Base-by-base conservation (phyloP, 2,797 vertebrate species). In the Xiphophorus birchmanni region DNA sequence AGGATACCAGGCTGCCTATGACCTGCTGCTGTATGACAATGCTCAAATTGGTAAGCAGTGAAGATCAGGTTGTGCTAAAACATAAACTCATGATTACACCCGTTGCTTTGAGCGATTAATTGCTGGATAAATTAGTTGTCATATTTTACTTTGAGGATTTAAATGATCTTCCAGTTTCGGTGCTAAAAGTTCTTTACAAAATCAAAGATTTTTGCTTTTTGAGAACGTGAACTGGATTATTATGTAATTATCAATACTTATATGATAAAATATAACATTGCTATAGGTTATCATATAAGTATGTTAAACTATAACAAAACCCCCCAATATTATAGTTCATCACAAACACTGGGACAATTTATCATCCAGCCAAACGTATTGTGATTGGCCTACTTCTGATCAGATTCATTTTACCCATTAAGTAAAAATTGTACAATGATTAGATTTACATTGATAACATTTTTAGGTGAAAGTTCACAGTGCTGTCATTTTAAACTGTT, bases 11-110 rank as follows among this genome's bases (percentile, higher is more conserved):
- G 98, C 97, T 0, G 96, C 98, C 0, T 97, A 96, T 0, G 99
- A 99, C 95, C 96, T 99, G 78, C 96, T 99, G 84, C 96, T 99
- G 32, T 99, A 98, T 0, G 99, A 99, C 93, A 99, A 99, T 0
- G 98, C 99, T 74, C 99, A 99, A 90, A 98, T 99, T 2, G 98
- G 98, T 99, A 91, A 92, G 96, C 54, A 13, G 63, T 60, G 8
- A 42, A 44, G 7, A 77, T 13, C 5, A 8, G 3, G 10, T 78
- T 11, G 21, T 9, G 18, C 6, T 63, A 17, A 76, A 73, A 47
- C 32, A 2, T n/a, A 60, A 76, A 11, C 54, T 58, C 6, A n/a
- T 29, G 26, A n/a, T 56, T 56, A 54, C 7, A 8, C 23, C 7
- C 23, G 52, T 54, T 26, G 52, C 21, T 23, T 12, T 12, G 11